These are phyloP conservation scores for Micropoecilia bifurca DNA, from an alignment of 2,797 vertebrate species.

Conservation along the genomic window DNA sequence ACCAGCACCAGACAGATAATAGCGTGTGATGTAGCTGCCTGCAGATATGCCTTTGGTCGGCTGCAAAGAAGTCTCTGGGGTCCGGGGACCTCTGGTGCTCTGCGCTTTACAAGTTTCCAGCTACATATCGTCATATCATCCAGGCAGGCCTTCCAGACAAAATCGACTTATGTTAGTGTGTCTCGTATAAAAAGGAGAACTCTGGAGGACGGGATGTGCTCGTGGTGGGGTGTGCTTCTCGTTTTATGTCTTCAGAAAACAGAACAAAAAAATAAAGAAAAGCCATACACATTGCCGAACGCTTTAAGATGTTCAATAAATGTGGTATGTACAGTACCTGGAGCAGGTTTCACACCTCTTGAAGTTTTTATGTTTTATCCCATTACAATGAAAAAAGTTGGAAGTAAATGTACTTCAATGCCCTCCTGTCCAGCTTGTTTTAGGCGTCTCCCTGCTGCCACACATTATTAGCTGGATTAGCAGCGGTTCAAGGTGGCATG, in stretches of 20 bases:
- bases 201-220: conserved; percentile 19
- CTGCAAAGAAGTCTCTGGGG: conserved; percentile 71
- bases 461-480: too few species aligned
- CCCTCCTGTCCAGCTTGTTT: too few species aligned
- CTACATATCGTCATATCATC: conserved; percentile 58
- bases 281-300: not conserved
- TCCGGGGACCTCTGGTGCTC: conserved; percentile 71
- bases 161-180: conserved; percentile 35
- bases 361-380: not conserved
- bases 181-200: conserved; percentile 28
- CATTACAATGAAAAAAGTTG: not conserved
- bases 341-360: not conserved
- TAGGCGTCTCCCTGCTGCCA: too few species aligned
- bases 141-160: conserved; percentile 44
- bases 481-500: too few species aligned
- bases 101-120: conserved; percentile 45
- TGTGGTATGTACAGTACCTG: not conserved
- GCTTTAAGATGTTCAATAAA: not conserved
- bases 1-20: conserved; percentile 61
- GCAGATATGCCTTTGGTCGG: conserved; percentile 76
- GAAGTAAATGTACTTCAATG: not conserved
- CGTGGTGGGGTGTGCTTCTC: conserved; percentile 8
- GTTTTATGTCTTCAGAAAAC: not conserved
- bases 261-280: not conserved
- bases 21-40: conserved; percentile 71